Evolutionary conservation across 64 coral and sea anemone genomes (phyloP).

Genomic region (Pocillopora damicornis): DNA sequence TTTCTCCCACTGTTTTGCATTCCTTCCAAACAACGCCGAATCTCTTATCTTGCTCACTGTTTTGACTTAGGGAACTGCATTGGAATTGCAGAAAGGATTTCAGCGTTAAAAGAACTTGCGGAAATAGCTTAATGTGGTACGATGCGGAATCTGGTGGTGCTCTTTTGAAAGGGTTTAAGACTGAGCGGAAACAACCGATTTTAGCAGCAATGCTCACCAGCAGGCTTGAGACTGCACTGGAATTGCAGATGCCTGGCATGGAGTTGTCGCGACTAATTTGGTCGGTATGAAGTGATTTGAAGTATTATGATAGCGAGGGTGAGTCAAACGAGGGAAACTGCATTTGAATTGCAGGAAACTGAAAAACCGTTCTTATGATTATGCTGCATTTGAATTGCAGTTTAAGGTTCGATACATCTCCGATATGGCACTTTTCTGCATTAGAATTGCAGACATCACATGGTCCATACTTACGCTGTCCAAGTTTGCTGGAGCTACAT

Average conservation of each 20-base stretch:
- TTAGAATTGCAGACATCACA: conserved; percentile 34
- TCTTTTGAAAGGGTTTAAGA: neutral
- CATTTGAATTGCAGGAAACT: conserved; percentile 42
- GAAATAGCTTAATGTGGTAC: neutral
- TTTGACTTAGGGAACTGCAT: neutral
- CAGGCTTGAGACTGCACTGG: neutral
- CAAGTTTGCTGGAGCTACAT: neutral
- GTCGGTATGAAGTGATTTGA: neutral
- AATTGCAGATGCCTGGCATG: neutral
- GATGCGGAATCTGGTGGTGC: neutral
- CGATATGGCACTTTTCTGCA: neutral
- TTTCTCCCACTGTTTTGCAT: neutral
- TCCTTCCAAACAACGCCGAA: neutral
- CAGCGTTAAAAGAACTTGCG: no score
- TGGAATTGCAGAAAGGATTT: conserved; percentile 20
- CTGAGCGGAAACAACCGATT: neutral
- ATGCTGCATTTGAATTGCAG: conserved; percentile 35
- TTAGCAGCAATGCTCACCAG: neutral
- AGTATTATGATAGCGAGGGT: neutral
- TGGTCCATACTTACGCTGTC: neutral
- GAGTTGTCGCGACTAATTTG: no score
- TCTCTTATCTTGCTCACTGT: neutral
- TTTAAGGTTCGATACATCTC: neutral
- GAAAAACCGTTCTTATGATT: neutral
- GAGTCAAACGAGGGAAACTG: neutral